Conservation (phyloP, 2,888 invertebrate genomes). For the Orthonevra nobilis region DNA sequence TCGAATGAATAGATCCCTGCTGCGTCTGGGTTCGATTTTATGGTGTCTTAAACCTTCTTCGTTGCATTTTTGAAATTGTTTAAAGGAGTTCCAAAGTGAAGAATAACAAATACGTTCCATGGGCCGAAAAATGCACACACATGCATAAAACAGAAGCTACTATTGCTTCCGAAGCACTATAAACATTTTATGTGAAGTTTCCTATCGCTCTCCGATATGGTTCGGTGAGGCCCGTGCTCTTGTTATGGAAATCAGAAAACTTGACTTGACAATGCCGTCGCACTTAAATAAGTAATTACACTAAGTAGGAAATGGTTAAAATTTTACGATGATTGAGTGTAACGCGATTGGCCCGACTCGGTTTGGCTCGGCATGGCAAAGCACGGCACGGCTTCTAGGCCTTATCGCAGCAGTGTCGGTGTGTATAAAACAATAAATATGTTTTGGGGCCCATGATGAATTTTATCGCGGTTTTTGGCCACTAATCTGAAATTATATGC, state of each 20-base stretch:
- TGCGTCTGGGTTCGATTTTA: conserved; percentile 46
- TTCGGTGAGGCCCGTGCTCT: conserved; percentile 23
- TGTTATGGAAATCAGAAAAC: conserved; percentile 48
- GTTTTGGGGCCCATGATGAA: conserved; percentile 38
- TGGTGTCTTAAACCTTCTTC: conserved; percentile 44
- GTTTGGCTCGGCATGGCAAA: too few relatives aligned
- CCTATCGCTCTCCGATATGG: conserved; percentile 8
- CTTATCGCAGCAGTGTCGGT: not conserved
- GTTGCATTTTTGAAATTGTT: not conserved
- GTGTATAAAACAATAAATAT: conserved; percentile 18
- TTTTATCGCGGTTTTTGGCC: conserved; percentile 36
- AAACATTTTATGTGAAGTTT: conserved; percentile 42
- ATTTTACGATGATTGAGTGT: conserved; percentile 17
- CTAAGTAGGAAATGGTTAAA: conserved; percentile 25
- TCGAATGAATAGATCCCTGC: conserved; percentile 32
- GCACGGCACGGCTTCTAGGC: too few relatives aligned
- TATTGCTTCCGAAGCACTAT: conserved; percentile 53
- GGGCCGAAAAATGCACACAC: conserved; percentile 12
- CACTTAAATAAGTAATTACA: conserved; percentile 37
- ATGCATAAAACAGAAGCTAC: conserved; percentile 55
- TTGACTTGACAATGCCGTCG: conserved; percentile 17
- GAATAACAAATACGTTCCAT: conserved; percentile 21
- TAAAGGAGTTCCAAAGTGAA: not conserved
- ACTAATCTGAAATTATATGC: conserved; percentile 34
- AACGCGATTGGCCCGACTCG: conserved; percentile 7